Conservation (phyloP, 2,113 vertebrate genomes). For the Ginglymostoma cirratum region DNA sequence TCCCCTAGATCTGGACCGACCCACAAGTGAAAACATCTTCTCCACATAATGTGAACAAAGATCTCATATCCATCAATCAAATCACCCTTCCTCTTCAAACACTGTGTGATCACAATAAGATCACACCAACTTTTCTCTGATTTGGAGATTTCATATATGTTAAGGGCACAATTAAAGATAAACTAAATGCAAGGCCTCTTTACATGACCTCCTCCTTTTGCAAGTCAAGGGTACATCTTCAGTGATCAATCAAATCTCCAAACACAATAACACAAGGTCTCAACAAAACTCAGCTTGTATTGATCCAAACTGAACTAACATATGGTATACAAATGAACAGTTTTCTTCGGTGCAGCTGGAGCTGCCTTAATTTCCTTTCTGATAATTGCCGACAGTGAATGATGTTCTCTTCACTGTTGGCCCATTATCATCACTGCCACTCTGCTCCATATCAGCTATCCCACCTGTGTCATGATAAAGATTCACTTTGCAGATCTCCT, state of each 20-base stretch:
- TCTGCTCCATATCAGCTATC: neutral
- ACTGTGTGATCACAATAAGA: no score
- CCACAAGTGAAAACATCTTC: no score
- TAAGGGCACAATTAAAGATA: neutral
- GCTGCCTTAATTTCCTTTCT: neutral
- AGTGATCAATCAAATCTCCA: neutral
- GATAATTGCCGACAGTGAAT: neutral
- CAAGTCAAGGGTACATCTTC: neutral
- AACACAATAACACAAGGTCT: neutral
- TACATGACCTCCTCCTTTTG: neutral
- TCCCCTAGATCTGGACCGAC: no score
- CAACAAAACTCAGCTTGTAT: neutral
- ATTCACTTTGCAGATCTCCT: neutral
- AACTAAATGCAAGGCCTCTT: neutral
- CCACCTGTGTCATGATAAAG: neutral
- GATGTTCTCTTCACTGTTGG: neutral
- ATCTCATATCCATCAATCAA: neutral
- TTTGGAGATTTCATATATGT: neutral
- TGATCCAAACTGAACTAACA: neutral
- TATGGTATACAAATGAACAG: neutral
- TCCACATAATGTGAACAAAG: neutral
- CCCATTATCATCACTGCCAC: neutral
- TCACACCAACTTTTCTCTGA: neutral
- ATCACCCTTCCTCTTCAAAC: no score
- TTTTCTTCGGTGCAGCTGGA: neutral